phyloP scores from a whole-genome alignment of 2,113 vertebrate species.

The Saiga tatarica region DNA sequence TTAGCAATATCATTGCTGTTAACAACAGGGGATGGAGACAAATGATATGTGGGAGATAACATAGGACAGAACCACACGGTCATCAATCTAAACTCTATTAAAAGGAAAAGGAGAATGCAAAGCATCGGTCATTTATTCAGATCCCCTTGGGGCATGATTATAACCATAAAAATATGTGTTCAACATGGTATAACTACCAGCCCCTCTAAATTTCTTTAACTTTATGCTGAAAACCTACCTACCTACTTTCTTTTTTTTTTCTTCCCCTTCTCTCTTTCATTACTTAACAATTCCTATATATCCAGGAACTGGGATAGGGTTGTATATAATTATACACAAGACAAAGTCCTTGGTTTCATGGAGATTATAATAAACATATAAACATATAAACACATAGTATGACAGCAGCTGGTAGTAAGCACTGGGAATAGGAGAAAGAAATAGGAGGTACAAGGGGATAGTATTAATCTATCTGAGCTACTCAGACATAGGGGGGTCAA shows the following conservation, averaged over 20 bases:
- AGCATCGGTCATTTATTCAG: neutral
- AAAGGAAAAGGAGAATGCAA: constrained; percentile 15
- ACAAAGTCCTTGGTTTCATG: neutral
- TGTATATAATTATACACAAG: neutral
- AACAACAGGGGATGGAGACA: neutral
- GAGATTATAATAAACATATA: neutral
- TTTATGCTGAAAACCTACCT: neutral
- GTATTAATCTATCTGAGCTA: neutral
- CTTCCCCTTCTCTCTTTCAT: neutral
- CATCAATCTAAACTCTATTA: neutral
- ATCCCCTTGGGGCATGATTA: neutral
- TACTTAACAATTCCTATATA: neutral
- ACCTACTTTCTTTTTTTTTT: neutral
- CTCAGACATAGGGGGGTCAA: neutral
- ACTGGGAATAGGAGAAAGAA: neutral
- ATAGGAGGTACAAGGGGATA: neutral
- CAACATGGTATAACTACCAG: neutral
- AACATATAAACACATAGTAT: neutral
- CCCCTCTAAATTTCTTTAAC: neutral
- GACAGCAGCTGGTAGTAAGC: neutral
- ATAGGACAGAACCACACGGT: neutral
- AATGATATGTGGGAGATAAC: neutral
- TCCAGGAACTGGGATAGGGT: neutral
- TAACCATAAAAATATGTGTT: neutral
- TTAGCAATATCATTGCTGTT: neutral